Evolutionary conservation across 2,888 invertebrate species (phyloP), one percentile per base, ranked within the genome.

Genomic region (Dolichopus griseipennis): DNA sequence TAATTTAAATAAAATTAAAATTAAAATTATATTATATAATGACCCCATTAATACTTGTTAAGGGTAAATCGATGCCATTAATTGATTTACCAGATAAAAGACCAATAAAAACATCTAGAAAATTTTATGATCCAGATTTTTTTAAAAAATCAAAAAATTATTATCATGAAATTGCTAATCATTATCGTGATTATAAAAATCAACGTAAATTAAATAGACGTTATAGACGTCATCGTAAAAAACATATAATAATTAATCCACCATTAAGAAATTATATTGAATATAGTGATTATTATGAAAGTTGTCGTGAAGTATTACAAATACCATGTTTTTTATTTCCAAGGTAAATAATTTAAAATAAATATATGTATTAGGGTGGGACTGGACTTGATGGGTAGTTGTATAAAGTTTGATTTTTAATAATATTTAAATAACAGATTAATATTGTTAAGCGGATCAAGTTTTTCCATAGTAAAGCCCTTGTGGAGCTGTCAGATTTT

Each of bases 101-200:
- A 52, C 52, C 52, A 52, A 52, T 52, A 18, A 52, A 52, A 52
- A 52, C 18, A 18, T 64, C 74, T 72, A 76, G 77, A 37, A 73
- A 74, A 68, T 72, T 75, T 61, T 78, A 73, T 65, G 72, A 77
- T 67, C 71, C 71, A 52, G 72, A 72, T 22, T 72, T 70, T 67
- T 76, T 77, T 69, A 74, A 71, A 21, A 65, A 70, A 21, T 68
- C 70, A 41, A 66, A 70, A 68, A 70, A 72, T 43, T 75, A 76
- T 69, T 73, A 74, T 52, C 79, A 78, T 67, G 79, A 79, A 69
- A 75, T 79, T 65, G 81, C 76, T n/a, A 80, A 81, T 74, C 76
- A 81, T 74, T 79, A 78, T 75, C 75, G 78, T 6, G 78, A 79
- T 71, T 76, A 73, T 62, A 76, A 78, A 72, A 70, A 75, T 72